Evolutionary conservation across 1,140 invertebrate species (phyloP).

Genomic region (Rhyacophila brunnea): DNA sequence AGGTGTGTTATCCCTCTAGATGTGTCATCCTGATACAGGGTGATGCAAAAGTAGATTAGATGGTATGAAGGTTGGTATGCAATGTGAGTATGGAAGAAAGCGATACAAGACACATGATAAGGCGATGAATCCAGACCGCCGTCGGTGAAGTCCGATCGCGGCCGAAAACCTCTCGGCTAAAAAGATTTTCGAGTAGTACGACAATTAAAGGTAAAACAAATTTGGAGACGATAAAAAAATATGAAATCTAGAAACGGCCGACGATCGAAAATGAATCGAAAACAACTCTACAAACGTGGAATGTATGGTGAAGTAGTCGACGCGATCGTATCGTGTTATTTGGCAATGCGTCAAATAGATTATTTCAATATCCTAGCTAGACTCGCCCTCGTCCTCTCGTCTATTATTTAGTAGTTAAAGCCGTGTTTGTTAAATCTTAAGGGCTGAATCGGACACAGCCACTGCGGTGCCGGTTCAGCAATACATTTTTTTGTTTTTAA

Average conservation of each 20-base stretch:
- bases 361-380: constrained; percentile 36
- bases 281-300: constrained; percentile 37
- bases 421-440: constrained; percentile 37
- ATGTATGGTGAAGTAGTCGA: constrained; percentile 36
- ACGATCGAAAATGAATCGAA: constrained; percentile 33
- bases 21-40: no score
- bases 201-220: constrained; percentile 33
- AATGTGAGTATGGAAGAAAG: constrained; percentile 23
- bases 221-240: constrained; percentile 34
- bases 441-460: constrained; percentile 15
- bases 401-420: constrained; percentile 38
- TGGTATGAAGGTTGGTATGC: not conserved
- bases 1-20: no score
- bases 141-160: not conserved
- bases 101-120: constrained; percentile 33
- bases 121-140: constrained; percentile 27
- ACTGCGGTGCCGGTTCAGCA: not conserved
- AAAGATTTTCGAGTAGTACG: constrained; percentile 24
- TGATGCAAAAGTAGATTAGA: not conserved
- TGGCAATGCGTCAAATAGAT: constrained; percentile 35
- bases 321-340: constrained; percentile 34
- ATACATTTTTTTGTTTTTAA: constrained; percentile 21
- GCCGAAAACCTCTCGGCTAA: not conserved
- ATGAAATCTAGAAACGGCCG: constrained; percentile 34
- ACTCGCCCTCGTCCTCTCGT: constrained; percentile 26